These are phyloP conservation scores for Cephus runcator DNA, from an alignment of 2,888 invertebrate genomes.

Conservation along the genomic window DNA sequence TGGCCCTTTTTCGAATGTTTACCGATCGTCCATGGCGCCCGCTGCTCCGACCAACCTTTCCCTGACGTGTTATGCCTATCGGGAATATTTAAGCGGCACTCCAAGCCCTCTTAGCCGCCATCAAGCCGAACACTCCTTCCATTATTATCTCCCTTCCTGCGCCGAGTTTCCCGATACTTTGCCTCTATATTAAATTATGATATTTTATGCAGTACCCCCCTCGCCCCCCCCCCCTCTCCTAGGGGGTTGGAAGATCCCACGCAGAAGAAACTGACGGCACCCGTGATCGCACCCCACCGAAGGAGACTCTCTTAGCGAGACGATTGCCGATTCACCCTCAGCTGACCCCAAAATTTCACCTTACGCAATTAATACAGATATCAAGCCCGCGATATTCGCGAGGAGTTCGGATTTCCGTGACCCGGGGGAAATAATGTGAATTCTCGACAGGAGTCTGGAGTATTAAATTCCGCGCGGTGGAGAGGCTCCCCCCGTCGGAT, in stretches of 20 bases:
- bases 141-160: constrained; percentile 39
- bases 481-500: not conserved
- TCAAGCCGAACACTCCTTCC: constrained; percentile 16
- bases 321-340: not conserved
- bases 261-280: not conserved
- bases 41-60: not conserved
- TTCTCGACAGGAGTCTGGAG: not conserved
- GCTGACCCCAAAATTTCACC: not conserved
- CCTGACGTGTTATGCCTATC: constrained; percentile 16
- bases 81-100: constrained; percentile 41
- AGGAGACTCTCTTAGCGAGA: not conserved
- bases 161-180: constrained; percentile 47
- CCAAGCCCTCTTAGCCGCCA: constrained; percentile 34
- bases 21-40: not conserved
- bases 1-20: not conserved
- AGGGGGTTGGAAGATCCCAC: not conserved
- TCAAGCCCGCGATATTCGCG: not conserved
- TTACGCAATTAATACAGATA: not conserved
- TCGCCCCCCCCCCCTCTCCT: not conserved
- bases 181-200: constrained; percentile 46
- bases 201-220: constrained; percentile 21
- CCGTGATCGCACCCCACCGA: not conserved
- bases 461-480: not conserved
- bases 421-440: not conserved
- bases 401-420: not conserved